Percentiles rank a stretch among this genome's conserved stretches.
Evolutionary conservation across 1,140 invertebrate species (phyloP).

Genomic region (Caerostris extrusa): DNA sequence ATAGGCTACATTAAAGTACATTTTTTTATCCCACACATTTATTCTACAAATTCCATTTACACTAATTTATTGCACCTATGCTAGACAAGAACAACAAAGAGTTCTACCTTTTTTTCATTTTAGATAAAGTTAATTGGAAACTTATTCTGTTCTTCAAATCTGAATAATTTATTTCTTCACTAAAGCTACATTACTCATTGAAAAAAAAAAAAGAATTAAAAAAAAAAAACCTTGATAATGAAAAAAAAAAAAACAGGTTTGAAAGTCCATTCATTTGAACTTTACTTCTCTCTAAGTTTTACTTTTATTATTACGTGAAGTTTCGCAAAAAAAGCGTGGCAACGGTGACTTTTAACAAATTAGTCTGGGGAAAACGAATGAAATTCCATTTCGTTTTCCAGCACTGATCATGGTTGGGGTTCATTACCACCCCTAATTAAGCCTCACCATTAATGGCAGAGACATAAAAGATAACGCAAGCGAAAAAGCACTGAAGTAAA

Average conservation of each 20-base stretch:
- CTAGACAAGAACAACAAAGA: too few species aligned
- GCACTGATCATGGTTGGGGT: background rate
- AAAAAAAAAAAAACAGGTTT: background rate
- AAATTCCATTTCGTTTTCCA: slow-evolving; percentile 5
- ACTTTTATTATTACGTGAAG: background rate
- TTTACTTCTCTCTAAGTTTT: background rate
- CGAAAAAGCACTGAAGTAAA: background rate
- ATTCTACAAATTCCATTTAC: too few species aligned
- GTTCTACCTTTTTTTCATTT: too few species aligned
- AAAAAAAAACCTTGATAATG: too few species aligned
- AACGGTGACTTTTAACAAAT: background rate
- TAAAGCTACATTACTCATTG: background rate
- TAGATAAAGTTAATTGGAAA: too few species aligned
- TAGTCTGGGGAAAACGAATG: background rate
- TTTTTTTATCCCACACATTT: too few species aligned
- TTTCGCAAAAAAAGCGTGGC: background rate
- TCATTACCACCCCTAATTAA: slow-evolving; percentile 10
- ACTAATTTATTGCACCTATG: too few species aligned
- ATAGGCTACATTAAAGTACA: too few species aligned
- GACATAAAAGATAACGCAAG: background rate
- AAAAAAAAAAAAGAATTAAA: background rate
- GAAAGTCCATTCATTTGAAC: background rate
- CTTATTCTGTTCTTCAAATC: too few species aligned
- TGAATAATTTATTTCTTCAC: too few species aligned
- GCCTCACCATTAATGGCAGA: background rate